Percentiles rank a stretch among this genome's conserved stretches.
Evolutionary conservation across 2,113 vertebrate genomes (phyloP).

Genomic region (Cephalopholis sonnerati): DNA sequence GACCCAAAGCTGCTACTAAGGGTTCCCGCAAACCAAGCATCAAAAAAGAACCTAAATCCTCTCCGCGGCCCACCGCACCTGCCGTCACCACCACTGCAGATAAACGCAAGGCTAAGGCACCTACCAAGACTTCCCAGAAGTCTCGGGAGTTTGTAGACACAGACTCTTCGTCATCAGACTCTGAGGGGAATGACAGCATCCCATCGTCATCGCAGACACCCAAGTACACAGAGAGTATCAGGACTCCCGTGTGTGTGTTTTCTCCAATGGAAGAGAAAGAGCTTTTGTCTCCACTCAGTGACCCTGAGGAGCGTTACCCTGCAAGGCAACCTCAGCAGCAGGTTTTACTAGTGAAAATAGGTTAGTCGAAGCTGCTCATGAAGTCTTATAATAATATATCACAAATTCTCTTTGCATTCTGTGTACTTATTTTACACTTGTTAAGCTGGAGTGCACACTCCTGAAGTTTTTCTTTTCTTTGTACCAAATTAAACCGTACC

Average conservation of each 20-base stretch:
- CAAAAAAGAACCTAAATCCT: conserved; percentile 95
- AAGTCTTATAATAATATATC: background rate
- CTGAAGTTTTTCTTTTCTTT: conserved; percentile 29
- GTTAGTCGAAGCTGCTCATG: conserved; percentile 46
- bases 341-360: conserved; percentile 94
- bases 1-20: conserved; percentile 94
- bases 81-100: conserved; percentile 76
- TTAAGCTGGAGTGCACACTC: background rate
- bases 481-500: conserved; percentile 23
- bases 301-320: conserved; percentile 92
- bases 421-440: background rate
- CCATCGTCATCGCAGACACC: conserved; percentile 97
- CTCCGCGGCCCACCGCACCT: conserved; percentile 86
- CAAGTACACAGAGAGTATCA: conserved; percentile 94
- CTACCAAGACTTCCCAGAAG: conserved; percentile 92
- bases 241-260: conserved; percentile 94
- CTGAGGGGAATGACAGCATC: conserved; percentile 96
- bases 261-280: conserved; percentile 98
- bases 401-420: background rate
- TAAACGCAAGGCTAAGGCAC: conserved; percentile 93
- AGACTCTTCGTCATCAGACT: conserved; percentile 96
- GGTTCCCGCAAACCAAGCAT: conserved; percentile 95
- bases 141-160: conserved; percentile 96
- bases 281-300: conserved; percentile 95
- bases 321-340: conserved; percentile 73